These are phyloP conservation scores for Tribolium madens DNA, from an alignment of 1,140 invertebrate genomes.

Conservation along the genomic window DNA sequence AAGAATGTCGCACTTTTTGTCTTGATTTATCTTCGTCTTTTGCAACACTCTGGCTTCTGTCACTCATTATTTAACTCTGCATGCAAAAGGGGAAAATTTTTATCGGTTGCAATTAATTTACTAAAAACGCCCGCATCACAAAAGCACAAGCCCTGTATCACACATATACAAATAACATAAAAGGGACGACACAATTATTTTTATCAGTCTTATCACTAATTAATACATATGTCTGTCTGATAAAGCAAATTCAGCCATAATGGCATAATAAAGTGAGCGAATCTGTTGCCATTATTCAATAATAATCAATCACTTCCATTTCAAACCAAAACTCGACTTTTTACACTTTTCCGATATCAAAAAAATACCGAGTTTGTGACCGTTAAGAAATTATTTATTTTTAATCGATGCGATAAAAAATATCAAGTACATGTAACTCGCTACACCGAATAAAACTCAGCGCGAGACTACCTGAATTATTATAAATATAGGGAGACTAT, in stretches of 20 bases:
- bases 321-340: neutral
- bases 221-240: slow-evolving; percentile 10
- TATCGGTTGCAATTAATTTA: neutral
- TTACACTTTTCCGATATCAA: neutral
- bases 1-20: slow-evolving; percentile 2
- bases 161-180: slow-evolving; percentile 23
- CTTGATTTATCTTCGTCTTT: slow-evolving; percentile 14
- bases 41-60: slow-evolving; percentile 1
- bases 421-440: too few species aligned
- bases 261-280: neutral
- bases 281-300: neutral
- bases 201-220: slow-evolving; percentile 33
- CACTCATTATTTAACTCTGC: slow-evolving; percentile 57
- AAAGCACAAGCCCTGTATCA: slow-evolving; percentile 48
- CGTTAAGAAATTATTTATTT: slow-evolving; percentile 17
- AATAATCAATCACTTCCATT: neutral
- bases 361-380: neutral
- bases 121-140: slow-evolving; percentile 25
- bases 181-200: slow-evolving; percentile 18
- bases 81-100: slow-evolving; percentile 27
- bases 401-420: slow-evolving; percentile 22
- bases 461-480: slow-evolving; percentile 1
- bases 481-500: slow-evolving; percentile 2
- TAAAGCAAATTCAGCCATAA: slow-evolving; percentile 7
- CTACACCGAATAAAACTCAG: neutral